phyloP scores from a whole-genome alignment of 2,113 vertebrate genomes.

The Mormoops blainvillei region DNA sequence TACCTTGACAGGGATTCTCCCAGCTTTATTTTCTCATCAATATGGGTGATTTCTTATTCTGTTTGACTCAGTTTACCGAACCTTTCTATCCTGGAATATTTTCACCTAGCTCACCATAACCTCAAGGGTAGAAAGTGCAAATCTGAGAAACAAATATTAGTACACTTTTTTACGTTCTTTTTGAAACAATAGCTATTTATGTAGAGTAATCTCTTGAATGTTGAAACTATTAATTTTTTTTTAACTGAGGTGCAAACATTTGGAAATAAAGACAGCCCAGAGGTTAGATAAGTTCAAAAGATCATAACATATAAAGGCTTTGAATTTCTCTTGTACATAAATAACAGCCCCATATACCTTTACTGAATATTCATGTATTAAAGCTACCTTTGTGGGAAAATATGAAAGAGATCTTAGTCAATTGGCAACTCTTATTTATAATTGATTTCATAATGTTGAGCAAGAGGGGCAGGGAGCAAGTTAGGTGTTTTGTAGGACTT shows the following conservation, averaged over 20 bases:
- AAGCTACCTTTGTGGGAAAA: neutral
- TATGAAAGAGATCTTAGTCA: neutral
- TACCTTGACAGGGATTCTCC: neutral
- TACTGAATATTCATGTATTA: conserved; percentile 5
- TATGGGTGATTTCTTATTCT: neutral
- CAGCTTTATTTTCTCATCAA: neutral
- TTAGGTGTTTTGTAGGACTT: neutral
- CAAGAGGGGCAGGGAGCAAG: neutral
- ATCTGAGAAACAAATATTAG: neutral
- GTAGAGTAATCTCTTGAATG: neutral
- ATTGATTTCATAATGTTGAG: neutral
- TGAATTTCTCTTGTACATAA: neutral
- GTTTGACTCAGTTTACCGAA: neutral
- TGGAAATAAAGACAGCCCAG: neutral
- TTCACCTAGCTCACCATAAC: neutral
- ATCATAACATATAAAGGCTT: neutral
- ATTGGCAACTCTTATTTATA: neutral
- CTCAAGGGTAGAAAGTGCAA: neutral
- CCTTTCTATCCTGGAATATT: neutral
- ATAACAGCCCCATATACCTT: neutral
- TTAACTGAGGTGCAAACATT: neutral
- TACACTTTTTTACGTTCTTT: neutral
- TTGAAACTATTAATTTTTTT: conserved; percentile 15
- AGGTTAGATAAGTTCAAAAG: neutral
- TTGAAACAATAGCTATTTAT: neutral